Evolutionary conservation across 2,113 vertebrate genomes (phyloP).

Genomic region (Siphamia tubifer): DNA sequence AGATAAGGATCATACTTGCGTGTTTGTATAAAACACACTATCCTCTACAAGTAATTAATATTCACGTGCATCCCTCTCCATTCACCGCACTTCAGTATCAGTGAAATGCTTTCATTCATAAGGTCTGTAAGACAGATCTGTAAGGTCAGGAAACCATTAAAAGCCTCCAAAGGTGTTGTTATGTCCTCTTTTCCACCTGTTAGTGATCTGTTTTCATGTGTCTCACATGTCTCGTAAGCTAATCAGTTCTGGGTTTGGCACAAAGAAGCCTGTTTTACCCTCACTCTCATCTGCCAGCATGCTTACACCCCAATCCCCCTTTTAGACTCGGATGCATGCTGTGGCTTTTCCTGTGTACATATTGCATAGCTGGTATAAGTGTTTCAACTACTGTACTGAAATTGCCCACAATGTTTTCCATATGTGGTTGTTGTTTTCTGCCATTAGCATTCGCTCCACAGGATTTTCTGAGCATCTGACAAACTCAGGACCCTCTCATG

Average conservation of each 20-base stretch:
- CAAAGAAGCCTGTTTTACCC: neutral
- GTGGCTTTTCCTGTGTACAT: constrained; percentile 64
- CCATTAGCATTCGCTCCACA: constrained; percentile 6
- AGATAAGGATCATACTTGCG: constrained; percentile 7
- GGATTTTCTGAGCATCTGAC: constrained; percentile 21
- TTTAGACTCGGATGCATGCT: constrained; percentile 8
- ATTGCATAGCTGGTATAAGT: constrained; percentile 65
- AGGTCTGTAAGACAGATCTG: neutral
- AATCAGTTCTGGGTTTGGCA: constrained; percentile 36
- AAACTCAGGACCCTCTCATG: neutral
- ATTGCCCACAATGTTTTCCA: constrained; percentile 69
- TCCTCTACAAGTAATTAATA: neutral
- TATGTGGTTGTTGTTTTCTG: constrained; percentile 46
- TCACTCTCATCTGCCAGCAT: constrained; percentile 12
- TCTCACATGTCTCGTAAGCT: constrained; percentile 16
- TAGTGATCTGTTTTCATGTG: constrained; percentile 27
- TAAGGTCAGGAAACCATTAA: neutral
- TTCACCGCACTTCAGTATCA: neutral
- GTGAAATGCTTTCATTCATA: neutral
- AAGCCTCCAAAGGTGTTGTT: neutral
- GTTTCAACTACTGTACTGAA: constrained; percentile 73
- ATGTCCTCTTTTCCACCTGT: constrained; percentile 30
- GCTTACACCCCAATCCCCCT: neutral
- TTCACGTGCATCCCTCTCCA: neutral
- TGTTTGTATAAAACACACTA: neutral